Evolutionary conservation across 2,888 invertebrate genomes (phyloP).

Genomic region (Diabrotica balteata): DNA sequence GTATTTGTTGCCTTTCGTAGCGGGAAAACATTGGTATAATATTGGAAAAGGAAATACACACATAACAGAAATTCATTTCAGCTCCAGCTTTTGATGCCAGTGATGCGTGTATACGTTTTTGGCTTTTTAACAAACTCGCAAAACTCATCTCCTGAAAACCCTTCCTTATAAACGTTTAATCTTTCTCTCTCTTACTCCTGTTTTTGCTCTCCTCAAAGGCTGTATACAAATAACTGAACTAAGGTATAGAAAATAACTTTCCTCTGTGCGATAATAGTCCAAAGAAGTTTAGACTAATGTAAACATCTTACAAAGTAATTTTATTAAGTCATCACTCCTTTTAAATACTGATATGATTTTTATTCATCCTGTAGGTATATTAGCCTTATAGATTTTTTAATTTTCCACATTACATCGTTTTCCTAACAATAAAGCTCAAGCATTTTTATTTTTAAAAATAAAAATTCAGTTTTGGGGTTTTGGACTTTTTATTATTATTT

Average conservation of each 20-base stretch:
- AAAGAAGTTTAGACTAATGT: no score
- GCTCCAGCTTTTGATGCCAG: slow-evolving; percentile 46
- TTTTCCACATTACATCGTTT: no score
- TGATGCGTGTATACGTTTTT: slow-evolving; percentile 47
- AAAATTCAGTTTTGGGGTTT: no score
- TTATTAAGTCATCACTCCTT: no score
- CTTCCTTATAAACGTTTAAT: slow-evolving; percentile 40
- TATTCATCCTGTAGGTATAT: no score
- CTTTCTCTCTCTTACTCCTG: slow-evolving; percentile 34
- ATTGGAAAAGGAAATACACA: slow-evolving; percentile 42
- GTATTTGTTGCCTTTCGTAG: slow-evolving; percentile 24
- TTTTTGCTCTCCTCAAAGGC: slow-evolving; percentile 35
- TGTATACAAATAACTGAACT: slow-evolving; percentile 30
- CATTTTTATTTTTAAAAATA: no score
- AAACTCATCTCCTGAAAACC: slow-evolving; percentile 37
- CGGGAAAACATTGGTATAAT: slow-evolving; percentile 32
- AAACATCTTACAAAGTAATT: no score
- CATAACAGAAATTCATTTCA: slow-evolving; percentile 51
- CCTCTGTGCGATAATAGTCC: background rate
- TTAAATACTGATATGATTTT: no score
- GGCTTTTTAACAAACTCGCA: slow-evolving; percentile 50
- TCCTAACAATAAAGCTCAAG: no score
- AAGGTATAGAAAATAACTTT: slow-evolving; percentile 22
- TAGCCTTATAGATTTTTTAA: no score
- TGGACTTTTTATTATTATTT: no score